Evolutionary conservation across 2,888 invertebrate genomes (phyloP).

Genomic region (Galeopsomyia nigrocyanea): DNA sequence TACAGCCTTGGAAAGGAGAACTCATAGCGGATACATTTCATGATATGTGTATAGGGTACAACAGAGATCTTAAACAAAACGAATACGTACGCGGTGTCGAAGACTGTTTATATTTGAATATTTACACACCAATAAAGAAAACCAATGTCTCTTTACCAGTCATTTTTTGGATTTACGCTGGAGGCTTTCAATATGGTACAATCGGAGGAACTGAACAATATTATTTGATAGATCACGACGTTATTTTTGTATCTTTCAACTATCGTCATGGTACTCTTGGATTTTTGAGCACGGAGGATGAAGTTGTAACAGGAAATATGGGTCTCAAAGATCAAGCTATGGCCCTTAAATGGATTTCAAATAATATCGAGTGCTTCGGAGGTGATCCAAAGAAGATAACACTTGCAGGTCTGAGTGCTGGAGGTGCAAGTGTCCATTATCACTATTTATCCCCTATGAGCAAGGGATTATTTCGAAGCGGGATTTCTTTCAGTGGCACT

Average conservation of each 20-base stretch:
- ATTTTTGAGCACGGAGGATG: slow-evolving; percentile 82
- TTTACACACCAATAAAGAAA: slow-evolving; percentile 46
- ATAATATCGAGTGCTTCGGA: slow-evolving; percentile 78
- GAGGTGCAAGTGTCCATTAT: slow-evolving; percentile 81
- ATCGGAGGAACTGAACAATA: slow-evolving; percentile 69
- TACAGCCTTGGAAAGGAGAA: slow-evolving; percentile 48
- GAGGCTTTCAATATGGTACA: slow-evolving; percentile 68
- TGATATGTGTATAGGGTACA: slow-evolving; percentile 49
- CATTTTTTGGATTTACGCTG: slow-evolving; percentile 60
- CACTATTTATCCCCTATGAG: slow-evolving; percentile 76
- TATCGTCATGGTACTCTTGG: slow-evolving; percentile 81
- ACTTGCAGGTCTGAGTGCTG: slow-evolving; percentile 79
- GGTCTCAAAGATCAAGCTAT: slow-evolving; percentile 82
- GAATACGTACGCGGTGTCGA: slow-evolving; percentile 46
- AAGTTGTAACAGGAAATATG: slow-evolving; percentile 77
- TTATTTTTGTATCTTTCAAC: slow-evolving; percentile 78
- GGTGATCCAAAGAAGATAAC: slow-evolving; percentile 80
- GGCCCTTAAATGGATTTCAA: slow-evolving; percentile 78
- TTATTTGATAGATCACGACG: slow-evolving; percentile 74
- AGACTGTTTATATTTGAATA: slow-evolving; percentile 54
- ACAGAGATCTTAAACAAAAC: slow-evolving; percentile 31
- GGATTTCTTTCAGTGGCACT: slow-evolving; percentile 80
- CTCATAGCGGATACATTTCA: slow-evolving; percentile 47
- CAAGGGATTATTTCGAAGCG: slow-evolving; percentile 57
- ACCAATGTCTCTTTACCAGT: slow-evolving; percentile 52